Conservation (phyloP, 2,888 invertebrate species). For the Steinernema hermaphroditum region DNA sequence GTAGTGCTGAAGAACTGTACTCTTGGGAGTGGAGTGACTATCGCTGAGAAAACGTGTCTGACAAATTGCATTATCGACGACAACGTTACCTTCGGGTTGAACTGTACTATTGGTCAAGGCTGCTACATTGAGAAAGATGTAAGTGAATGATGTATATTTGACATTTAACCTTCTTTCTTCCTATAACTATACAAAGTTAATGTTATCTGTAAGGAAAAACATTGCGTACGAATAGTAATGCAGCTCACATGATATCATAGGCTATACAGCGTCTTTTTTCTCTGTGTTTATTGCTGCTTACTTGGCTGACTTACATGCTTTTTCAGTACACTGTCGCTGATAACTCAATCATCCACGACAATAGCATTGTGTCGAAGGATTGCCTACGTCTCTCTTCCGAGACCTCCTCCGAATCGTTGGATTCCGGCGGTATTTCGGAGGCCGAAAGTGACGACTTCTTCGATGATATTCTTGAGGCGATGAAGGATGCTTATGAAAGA, state of each 20-base stretch:
- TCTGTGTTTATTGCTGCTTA: no score
- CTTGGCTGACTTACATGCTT: no score
- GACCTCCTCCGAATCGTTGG: not conserved
- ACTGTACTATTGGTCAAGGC: not conserved
- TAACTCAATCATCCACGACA: not conserved
- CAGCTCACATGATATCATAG: no score
- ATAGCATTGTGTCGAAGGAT: not conserved
- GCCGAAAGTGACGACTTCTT: not conserved
- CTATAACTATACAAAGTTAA: no score
- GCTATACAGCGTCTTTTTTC: no score
- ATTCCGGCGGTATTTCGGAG: not conserved
- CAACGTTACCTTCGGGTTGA: not conserved
- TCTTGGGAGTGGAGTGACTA: not conserved
- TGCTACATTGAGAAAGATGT: slow-evolving; percentile 1
- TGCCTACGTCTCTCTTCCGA: not conserved
- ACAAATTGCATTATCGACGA: not conserved
- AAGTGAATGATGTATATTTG: no score
- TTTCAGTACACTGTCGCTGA: not conserved
- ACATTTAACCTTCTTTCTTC: no score
- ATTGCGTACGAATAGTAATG: no score
- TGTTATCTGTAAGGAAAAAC: no score
- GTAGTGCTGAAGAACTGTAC: not conserved
- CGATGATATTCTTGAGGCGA: not conserved
- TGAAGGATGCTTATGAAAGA: not conserved
- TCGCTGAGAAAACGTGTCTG: not conserved